Conservation (phyloP, 2,888 invertebrate species). For the Parapristionchus giblindavisi region DNA sequence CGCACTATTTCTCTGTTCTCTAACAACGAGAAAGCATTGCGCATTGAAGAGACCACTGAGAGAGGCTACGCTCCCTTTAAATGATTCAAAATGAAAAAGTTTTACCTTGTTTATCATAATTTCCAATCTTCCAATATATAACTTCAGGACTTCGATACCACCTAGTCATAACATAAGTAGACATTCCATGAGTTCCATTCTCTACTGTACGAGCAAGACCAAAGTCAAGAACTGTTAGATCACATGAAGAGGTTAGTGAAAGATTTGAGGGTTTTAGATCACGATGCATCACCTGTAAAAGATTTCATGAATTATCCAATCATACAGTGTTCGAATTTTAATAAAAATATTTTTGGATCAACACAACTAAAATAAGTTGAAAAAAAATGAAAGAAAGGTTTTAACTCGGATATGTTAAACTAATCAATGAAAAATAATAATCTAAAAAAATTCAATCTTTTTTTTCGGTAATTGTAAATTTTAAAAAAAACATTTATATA, state of each 20-base stretch:
- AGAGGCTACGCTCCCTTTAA: no score
- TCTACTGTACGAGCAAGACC: conserved; percentile 63
- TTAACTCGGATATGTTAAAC: neutral
- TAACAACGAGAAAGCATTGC: no score
- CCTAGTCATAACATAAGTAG: conserved; percentile 63
- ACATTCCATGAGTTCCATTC: conserved; percentile 43
- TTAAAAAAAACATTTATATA: neutral
- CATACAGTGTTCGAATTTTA: neutral
- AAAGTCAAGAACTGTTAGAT: conserved; percentile 66
- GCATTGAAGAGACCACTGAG: no score
- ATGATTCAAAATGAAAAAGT: no score
- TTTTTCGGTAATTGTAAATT: no score
- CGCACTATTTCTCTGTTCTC: no score
- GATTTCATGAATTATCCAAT: neutral
- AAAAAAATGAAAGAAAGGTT: neutral
- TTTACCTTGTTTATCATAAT: conserved; percentile 50
- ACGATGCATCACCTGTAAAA: conserved; percentile 63
- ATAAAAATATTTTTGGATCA: neutral
- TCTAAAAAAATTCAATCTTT: neutral
- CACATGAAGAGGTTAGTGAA: conserved; percentile 57
- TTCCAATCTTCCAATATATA: conserved; percentile 66
- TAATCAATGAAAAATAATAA: neutral
- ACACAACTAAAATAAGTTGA: no score
- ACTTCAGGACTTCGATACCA: conserved; percentile 68
- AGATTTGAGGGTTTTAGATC: conserved; percentile 67